phyloP scores from a whole-genome alignment of 37 sponge, comb jelly and placozoan genomes.

The Cliona cf. orientalis region DNA sequence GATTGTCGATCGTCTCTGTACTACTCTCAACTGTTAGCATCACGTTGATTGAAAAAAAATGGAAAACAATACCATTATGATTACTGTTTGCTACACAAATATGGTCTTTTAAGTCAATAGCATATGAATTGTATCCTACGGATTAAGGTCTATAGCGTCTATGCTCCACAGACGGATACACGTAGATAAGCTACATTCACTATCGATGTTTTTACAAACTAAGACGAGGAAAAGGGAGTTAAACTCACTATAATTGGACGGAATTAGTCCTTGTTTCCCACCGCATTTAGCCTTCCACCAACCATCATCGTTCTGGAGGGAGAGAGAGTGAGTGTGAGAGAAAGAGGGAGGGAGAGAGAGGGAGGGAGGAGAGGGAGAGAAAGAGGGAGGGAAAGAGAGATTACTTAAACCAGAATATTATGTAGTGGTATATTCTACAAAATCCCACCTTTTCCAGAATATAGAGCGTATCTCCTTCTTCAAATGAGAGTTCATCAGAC shows the following conservation, averaged over 20 bases:
- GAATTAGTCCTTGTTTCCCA: constrained; percentile 83
- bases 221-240: neutral
- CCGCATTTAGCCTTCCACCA: constrained; percentile 91
- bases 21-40: constrained; percentile 87
- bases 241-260: constrained; percentile 89
- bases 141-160: no score
- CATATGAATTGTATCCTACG: no score
- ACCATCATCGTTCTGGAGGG: constrained; percentile 78
- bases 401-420: no score
- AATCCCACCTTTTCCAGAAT: constrained; percentile 86
- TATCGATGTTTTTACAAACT: neutral
- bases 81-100: neutral
- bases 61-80: neutral
- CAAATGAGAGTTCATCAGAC: constrained; percentile 89
- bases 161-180: no score
- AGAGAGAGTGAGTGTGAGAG: neutral
- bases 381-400: no score
- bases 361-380: no score
- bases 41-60: neutral
- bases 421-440: no score
- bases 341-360: no score
- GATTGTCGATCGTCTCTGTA: constrained; percentile 91
- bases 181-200: neutral
- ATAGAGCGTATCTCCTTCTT: constrained; percentile 97
- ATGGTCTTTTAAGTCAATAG: neutral